These are phyloP conservation scores for Saccostrea echinata DNA, from an alignment of 1,140 invertebrate species.

Conservation along the genomic window DNA sequence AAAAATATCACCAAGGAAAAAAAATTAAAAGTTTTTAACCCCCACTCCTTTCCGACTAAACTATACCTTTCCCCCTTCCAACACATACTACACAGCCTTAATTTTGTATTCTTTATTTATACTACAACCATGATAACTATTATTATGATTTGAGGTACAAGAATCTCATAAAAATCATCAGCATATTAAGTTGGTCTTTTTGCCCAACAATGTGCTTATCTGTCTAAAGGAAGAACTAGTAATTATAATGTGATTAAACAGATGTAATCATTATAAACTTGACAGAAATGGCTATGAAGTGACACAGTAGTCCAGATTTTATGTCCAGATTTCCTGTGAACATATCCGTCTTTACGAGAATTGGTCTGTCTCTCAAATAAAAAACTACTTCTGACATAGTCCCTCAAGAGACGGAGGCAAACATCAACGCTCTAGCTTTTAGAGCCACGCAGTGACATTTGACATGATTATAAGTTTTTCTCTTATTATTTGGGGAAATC, in stretches of 20 bases:
- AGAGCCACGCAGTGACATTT: slow-evolving; percentile 1
- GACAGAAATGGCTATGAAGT: background rate
- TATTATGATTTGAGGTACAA: no score
- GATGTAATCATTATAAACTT: slow-evolving; percentile 12
- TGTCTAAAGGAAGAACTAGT: background rate
- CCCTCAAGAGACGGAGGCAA: background rate
- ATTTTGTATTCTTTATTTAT: background rate
- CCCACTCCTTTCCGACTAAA: no score
- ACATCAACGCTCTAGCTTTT: background rate
- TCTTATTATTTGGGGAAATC: background rate
- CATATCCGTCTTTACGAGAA: background rate
- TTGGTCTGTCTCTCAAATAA: background rate
- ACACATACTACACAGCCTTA: no score
- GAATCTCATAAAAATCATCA: no score
- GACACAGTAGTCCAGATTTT: background rate
- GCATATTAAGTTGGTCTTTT: no score
- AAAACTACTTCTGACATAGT: slow-evolving; percentile 15
- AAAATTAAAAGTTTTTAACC: no score
- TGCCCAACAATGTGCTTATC: no score
- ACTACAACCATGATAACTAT: no score
- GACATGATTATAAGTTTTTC: background rate
- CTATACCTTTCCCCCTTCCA: no score
- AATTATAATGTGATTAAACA: slow-evolving; percentile 12
- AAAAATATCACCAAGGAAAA: no score
- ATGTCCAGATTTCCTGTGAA: slow-evolving; percentile 28